Evolutionary conservation across 2,888 invertebrate species (phyloP).

Genomic region (Protophormia terraenovae): DNA sequence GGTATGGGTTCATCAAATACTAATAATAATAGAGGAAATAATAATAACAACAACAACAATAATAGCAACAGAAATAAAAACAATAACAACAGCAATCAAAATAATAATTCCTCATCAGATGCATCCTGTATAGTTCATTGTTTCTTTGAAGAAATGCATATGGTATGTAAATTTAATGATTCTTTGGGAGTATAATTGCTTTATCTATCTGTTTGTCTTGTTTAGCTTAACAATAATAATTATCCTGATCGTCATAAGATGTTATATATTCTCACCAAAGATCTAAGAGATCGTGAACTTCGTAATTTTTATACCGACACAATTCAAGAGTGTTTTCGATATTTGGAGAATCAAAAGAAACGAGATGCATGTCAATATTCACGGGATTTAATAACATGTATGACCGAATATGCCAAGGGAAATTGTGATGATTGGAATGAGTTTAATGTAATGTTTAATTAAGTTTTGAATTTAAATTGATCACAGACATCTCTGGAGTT

Average conservation of each 20-base stretch:
- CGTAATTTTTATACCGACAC: slow-evolving; percentile 87
- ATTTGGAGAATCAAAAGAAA: slow-evolving; percentile 83
- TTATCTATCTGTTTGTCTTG: neutral
- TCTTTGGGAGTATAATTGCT: neutral
- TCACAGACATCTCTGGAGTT: too few relatives aligned
- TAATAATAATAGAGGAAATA: slow-evolving; percentile 5
- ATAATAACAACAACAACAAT: slow-evolving; percentile 33
- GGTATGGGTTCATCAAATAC: too few relatives aligned
- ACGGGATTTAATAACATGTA: slow-evolving; percentile 85
- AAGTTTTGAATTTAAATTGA: too few relatives aligned
- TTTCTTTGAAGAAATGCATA: slow-evolving; percentile 86
- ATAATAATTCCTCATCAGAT: slow-evolving; percentile 70
- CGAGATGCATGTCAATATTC: slow-evolving; percentile 86
- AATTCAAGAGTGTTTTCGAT: slow-evolving; percentile 87
- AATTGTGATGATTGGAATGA: slow-evolving; percentile 90
- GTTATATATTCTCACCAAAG: slow-evolving; percentile 84
- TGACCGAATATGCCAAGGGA: slow-evolving; percentile 87
- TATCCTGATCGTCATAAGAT: slow-evolving; percentile 86
- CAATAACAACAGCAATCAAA: slow-evolving; percentile 51
- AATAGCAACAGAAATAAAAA: slow-evolving; percentile 32
- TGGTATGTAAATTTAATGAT: slow-evolving; percentile 82
- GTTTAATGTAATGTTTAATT: slow-evolving; percentile 81
- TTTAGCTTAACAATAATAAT: slow-evolving; percentile 77
- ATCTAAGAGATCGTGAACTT: slow-evolving; percentile 85
- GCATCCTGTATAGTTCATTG: slow-evolving; percentile 86